phyloP scores from a whole-genome alignment of 2,888 invertebrate genomes.

The Sialis fuliginosa region DNA sequence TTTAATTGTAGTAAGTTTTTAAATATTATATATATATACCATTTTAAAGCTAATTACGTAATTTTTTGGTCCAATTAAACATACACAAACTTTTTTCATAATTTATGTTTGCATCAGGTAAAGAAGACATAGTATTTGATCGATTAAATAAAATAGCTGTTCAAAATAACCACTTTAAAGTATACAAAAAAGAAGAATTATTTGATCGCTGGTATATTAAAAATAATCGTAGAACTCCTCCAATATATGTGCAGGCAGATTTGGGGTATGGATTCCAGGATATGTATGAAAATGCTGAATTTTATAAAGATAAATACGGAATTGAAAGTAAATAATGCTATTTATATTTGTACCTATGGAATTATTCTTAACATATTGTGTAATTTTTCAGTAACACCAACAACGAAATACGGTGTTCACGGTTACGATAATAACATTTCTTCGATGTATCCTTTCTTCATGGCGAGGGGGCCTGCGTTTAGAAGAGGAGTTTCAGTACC shows the following conservation, averaged over 20 bases:
- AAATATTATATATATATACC: no score
- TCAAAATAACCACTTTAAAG: conserved; percentile 29
- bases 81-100: conserved; percentile 2
- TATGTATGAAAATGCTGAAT: conserved; percentile 23
- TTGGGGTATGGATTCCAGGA: conserved; percentile 41
- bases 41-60: no score
- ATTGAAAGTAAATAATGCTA: conserved; percentile 24
- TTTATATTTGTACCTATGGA: no score
- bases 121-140: conserved; percentile 28
- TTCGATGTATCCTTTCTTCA: conserved; percentile 51
- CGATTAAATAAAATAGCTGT: conserved; percentile 25
- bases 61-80: no score
- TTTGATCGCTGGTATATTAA: conserved; percentile 42
- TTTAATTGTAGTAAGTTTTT: no score
- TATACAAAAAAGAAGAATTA: conserved; percentile 40
- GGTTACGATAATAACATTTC: conserved; percentile 42
- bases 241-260: conserved; percentile 42
- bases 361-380: background rate
- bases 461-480: conserved; percentile 49
- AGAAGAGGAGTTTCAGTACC: conserved; percentile 27
- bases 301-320: conserved; percentile 25
- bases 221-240: conserved; percentile 37
- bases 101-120: conserved; percentile 20
- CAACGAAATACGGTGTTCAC: conserved; percentile 38
- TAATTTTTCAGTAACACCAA: conserved; percentile 24